Evolutionary conservation across 2,797 vertebrate genomes (phyloP).

Genomic region (Gouania willdenowi): DNA sequence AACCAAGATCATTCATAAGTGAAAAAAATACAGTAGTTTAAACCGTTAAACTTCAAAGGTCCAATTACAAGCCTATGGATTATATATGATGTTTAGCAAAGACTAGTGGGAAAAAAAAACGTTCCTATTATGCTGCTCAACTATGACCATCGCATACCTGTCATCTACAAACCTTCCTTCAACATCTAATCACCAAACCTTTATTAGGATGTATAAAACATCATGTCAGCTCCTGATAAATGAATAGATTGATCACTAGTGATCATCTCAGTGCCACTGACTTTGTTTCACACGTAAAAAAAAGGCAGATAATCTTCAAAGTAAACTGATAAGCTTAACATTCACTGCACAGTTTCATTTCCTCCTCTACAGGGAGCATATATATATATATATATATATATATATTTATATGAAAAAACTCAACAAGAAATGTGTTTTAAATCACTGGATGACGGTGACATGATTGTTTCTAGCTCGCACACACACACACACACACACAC

Average conservation of each 20-base stretch:
- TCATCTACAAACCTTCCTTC: background rate
- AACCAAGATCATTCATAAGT: too few species aligned
- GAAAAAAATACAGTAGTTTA: too few species aligned
- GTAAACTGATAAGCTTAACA: conserved; percentile 29
- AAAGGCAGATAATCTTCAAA: conserved; percentile 21
- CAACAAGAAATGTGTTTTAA: conserved; percentile 54
- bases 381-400: too few species aligned
- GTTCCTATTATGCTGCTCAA: too few species aligned
- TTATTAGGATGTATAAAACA: conserved; percentile 12
- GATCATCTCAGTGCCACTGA: conserved; percentile 12
- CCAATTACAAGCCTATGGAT: background rate
- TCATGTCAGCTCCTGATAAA: conserved; percentile 16
- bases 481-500: conserved; percentile 11
- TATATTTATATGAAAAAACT: too few species aligned
- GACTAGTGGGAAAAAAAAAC: too few species aligned
- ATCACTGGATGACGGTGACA: conserved; percentile 51
- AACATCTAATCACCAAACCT: background rate
- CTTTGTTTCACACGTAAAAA: background rate
- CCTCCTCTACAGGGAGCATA: conserved; percentile 38
- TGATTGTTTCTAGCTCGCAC: conserved; percentile 33
- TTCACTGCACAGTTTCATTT: conserved; percentile 44
- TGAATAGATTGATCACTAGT: conserved; percentile 28
- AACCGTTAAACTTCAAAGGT: background rate
- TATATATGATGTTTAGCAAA: too few species aligned
- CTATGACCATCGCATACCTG: too few species aligned